These are phyloP conservation scores for Hyposmocoma kahamanoa DNA, from an alignment of 1,140 invertebrate species.

Conservation along the genomic window DNA sequence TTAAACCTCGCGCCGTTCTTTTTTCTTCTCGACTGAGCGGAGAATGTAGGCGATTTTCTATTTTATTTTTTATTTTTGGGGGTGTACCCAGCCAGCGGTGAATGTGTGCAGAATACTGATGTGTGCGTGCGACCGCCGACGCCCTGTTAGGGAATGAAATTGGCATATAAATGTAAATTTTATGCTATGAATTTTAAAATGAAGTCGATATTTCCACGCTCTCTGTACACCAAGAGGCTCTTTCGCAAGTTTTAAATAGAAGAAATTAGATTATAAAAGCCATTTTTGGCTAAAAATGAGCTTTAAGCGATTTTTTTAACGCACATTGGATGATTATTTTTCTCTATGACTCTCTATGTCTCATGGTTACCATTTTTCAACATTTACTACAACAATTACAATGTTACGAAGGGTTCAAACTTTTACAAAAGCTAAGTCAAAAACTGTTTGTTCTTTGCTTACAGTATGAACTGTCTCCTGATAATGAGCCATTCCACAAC, in stretches of 20 bases:
- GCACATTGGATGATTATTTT: too few species aligned
- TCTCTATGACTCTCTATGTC: too few species aligned
- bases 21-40: constrained; percentile 53
- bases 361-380: too few species aligned
- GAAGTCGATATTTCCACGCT: constrained; percentile 67
- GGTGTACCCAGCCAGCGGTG: constrained; percentile 34
- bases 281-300: constrained; percentile 51
- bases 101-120: constrained; percentile 66
- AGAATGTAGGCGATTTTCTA: constrained; percentile 58
- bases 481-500: too few species aligned
- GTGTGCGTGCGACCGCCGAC: constrained; percentile 62
- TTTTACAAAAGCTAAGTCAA: too few species aligned
- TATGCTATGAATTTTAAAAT: constrained; percentile 74
- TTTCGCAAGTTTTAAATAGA: constrained; percentile 57
- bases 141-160: constrained; percentile 70
- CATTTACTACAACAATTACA: too few species aligned
- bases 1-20: constrained; percentile 66
- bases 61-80: constrained; percentile 52
- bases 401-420: too few species aligned
- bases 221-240: constrained; percentile 37
- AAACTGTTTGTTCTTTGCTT: too few species aligned
- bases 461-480: too few species aligned
- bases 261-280: constrained; percentile 66
- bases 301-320: constrained; percentile 46
- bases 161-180: constrained; percentile 74